These are phyloP conservation scores for Lasioglossum malachurum DNA, from an alignment of 2,888 invertebrate species.

Conservation along the genomic window DNA sequence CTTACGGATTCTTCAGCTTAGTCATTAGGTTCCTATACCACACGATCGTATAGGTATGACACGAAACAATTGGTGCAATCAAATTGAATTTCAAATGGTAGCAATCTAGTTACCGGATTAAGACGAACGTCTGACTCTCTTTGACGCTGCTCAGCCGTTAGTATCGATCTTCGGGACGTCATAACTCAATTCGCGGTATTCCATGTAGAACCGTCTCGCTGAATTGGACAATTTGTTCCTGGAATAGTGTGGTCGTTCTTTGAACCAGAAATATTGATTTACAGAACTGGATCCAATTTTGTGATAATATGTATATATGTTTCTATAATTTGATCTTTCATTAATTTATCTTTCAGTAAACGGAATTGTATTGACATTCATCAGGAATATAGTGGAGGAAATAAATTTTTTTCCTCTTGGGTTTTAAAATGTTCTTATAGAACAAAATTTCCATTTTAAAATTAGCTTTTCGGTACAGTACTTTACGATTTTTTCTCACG, in stretches of 20 bases:
- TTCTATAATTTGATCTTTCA: too few relatives aligned
- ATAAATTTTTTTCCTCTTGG: neutral
- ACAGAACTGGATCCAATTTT: too few relatives aligned
- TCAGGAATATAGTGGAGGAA: too few relatives aligned
- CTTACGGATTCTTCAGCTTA: neutral
- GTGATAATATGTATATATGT: too few relatives aligned
- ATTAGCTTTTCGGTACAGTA: neutral
- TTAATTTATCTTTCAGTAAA: too few relatives aligned
- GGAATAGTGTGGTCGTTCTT: too few relatives aligned
- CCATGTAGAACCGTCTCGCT: too few relatives aligned
- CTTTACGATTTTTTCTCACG: neutral
- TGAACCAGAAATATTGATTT: too few relatives aligned
- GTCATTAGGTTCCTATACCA: constrained; percentile 2
- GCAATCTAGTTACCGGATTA: neutral
- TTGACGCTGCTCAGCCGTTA: neutral
- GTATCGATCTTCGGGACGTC: neutral
- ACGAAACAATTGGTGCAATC: neutral
- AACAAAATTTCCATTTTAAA: neutral
- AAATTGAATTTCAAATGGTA: neutral
- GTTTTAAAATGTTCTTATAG: neutral
- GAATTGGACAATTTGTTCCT: too few relatives aligned
- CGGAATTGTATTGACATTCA: too few relatives aligned
- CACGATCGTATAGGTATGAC: neutral
- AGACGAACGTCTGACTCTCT: neutral
- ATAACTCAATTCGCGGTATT: neutral